Conservation (phyloP, 2,888 invertebrate genomes). For the Campoplex capitator region DNA sequence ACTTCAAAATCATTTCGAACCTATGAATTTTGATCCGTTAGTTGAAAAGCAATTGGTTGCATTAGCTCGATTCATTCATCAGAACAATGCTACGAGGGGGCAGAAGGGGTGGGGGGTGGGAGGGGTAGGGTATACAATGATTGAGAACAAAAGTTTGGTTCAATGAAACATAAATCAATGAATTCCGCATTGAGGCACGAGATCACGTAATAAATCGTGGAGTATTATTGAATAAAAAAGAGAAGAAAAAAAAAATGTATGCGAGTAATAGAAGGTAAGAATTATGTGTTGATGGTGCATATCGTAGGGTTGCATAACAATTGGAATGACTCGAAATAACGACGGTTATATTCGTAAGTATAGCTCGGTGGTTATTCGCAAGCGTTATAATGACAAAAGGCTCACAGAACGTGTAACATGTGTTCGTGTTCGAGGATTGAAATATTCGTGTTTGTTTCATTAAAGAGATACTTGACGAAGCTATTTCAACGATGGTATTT, state of each 20-base stretch:
- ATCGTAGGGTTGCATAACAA: slow-evolving; percentile 53
- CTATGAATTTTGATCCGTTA: slow-evolving; percentile 20
- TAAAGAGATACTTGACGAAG: neutral
- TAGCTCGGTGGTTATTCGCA: neutral
- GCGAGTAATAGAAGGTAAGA: slow-evolving; percentile 39
- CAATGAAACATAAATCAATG: slow-evolving; percentile 61
- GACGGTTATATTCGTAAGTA: slow-evolving; percentile 15
- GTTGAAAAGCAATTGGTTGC: slow-evolving; percentile 12
- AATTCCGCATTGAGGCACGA: slow-evolving; percentile 12
- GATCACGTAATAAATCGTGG: slow-evolving; percentile 30
- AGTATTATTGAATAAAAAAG: slow-evolving; percentile 12
- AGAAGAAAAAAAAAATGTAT: slow-evolving; percentile 31
- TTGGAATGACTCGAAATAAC: slow-evolving; percentile 41
- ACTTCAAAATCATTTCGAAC: neutral
- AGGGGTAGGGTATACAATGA: slow-evolving; percentile 15
- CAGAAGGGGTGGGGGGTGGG: no score
- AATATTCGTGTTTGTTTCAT: neutral
- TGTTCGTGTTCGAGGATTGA: neutral
- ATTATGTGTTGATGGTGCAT: slow-evolving; percentile 48
- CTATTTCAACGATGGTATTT: neutral
- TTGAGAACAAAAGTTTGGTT: slow-evolving; percentile 47
- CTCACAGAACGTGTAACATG: slow-evolving; percentile 4
- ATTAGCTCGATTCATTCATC: slow-evolving; percentile 26
- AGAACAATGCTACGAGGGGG: neutral
- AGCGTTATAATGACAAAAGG: slow-evolving; percentile 6